Percentiles rank a stretch among this genome's conserved stretches.
These are phyloP conservation scores for Anarrhichthys ocellatus DNA, from an alignment of 2,113 vertebrate genomes.

Conservation along the genomic window DNA sequence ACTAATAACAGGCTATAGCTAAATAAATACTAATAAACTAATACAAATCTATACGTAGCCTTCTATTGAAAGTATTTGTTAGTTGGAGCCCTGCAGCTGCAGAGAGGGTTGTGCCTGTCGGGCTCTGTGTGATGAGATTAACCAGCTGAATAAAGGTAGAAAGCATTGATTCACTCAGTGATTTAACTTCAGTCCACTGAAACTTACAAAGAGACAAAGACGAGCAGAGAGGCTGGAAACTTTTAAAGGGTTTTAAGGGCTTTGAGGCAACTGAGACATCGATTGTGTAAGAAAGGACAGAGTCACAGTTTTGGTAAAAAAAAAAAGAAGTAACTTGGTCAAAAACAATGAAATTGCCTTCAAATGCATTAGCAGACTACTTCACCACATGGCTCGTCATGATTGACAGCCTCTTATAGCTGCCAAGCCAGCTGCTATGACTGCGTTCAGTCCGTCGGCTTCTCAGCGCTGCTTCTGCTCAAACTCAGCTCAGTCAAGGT, in stretches of 20 bases:
- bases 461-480: conserved; percentile 38
- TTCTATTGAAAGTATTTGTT: not conserved
- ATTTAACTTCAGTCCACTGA: conserved; percentile 22
- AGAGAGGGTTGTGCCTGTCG: conserved; percentile 1
- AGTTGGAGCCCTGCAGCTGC: not conserved
- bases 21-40: too few relatives aligned
- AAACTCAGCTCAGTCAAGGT: conserved; percentile 69
- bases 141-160: conserved; percentile 17
- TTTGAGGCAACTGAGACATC: not conserved
- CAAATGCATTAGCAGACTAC: conserved; percentile 20
- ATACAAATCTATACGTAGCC: too few relatives aligned
- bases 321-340: too few relatives aligned
- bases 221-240: not conserved
- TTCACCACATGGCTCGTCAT: conserved; percentile 40
- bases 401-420: conserved; percentile 63
- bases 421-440: conserved; percentile 48
- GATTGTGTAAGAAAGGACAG: conserved; percentile 1
- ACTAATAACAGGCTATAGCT: not conserved
- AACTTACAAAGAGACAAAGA: not conserved
- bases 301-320: conserved; percentile 4
- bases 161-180: conserved; percentile 29
- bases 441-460: conserved; percentile 34
- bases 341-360: conserved; percentile 10
- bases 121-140: conserved; percentile 23
- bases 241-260: conserved; percentile 10